Evolutionary conservation across 2,113 vertebrate genomes (phyloP).

Genomic region (Cryptotis parvus): DNA sequence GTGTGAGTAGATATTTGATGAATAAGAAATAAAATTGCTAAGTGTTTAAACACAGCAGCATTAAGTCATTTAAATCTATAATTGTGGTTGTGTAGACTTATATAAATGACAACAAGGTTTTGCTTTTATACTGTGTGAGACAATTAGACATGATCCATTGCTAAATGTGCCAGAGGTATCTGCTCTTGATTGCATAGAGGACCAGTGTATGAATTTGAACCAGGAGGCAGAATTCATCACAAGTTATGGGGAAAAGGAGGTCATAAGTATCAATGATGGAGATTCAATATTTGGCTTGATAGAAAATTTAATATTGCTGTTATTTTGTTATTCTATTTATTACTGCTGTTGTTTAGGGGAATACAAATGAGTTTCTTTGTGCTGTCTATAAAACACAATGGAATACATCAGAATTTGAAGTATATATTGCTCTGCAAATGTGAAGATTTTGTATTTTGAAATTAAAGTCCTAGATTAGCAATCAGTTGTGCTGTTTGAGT

Average conservation of each 20-base stretch:
- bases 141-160: not conserved
- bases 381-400: not conserved
- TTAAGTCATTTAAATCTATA: constrained; percentile 23
- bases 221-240: not conserved
- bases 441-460: not conserved
- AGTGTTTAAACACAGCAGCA: not conserved
- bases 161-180: not conserved
- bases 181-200: not conserved
- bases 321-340: constrained; percentile 38
- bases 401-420: constrained; percentile 55
- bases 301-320: constrained; percentile 12
- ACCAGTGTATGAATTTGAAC: not conserved
- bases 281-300: constrained; percentile 1
- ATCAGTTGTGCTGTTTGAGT: not conserved
- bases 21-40: constrained; percentile 27
- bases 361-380: constrained; percentile 57
- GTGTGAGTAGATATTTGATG: constrained; percentile 5
- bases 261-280: not conserved
- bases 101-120: not conserved
- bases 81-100: not conserved
- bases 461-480: constrained; percentile 3
- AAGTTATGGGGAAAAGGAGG: not conserved
- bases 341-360: constrained; percentile 28
- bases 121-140: not conserved
- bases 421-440: constrained; percentile 5